These are phyloP conservation scores for Pogona vitticeps DNA, from an alignment of 2,113 vertebrate genomes.

Conservation along the genomic window DNA sequence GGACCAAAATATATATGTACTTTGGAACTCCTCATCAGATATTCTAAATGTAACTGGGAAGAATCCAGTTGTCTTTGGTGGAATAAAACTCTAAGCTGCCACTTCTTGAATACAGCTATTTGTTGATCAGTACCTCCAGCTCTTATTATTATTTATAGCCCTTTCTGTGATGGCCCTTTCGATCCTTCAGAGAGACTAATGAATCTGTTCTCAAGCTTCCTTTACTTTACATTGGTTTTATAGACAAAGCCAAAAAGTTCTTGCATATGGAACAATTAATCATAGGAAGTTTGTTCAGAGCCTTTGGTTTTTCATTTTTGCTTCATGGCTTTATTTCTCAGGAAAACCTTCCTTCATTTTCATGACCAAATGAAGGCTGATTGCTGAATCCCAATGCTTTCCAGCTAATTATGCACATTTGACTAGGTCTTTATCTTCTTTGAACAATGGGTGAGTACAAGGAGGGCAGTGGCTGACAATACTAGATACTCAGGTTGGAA, in stretches of 20 bases:
- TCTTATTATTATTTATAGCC: conserved; percentile 31
- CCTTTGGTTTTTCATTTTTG: not conserved
- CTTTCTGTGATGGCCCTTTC: conserved; percentile 3
- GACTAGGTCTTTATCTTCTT: not conserved
- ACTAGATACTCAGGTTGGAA: not conserved
- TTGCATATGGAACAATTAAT: not conserved
- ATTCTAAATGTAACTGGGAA: not conserved
- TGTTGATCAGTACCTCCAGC: not conserved
- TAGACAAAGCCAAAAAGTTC: conserved; percentile 4
- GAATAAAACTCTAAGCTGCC: conserved; percentile 36
- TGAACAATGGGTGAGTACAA: not conserved
- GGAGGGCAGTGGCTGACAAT: not conserved
- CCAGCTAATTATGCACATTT: not conserved
- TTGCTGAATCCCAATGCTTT: not conserved
- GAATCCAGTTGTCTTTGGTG: conserved; percentile 14
- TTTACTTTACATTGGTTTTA: not conserved
- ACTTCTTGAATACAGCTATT: conserved; percentile 34
- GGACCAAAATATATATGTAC: not conserved
- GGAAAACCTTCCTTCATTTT: not conserved
- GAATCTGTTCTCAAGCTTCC: conserved; percentile 9
- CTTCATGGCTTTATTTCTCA: not conserved
- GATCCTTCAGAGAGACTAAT: not conserved
- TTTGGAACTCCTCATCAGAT: not conserved
- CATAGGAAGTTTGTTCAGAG: not conserved
- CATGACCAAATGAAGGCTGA: not conserved